phyloP scores from a whole-genome alignment of 2,113 vertebrate genomes.

The Dasypus novemcinctus region DNA sequence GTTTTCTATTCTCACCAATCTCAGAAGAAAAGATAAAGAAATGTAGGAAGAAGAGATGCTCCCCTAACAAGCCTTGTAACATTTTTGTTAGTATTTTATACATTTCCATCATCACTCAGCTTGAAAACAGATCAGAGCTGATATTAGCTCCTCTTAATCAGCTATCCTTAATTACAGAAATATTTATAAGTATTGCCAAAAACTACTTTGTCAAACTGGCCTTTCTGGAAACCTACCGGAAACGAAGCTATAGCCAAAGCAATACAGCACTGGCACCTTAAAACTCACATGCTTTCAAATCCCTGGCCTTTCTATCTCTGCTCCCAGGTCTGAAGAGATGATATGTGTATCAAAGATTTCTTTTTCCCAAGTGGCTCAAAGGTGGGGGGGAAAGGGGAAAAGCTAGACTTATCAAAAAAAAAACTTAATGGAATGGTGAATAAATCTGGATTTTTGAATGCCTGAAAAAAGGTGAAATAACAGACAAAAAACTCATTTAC shows the following conservation, averaged over 20 bases:
- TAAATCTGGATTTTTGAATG: slow-evolving; percentile 27
- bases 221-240: neutral
- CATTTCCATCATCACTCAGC: neutral
- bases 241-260: neutral
- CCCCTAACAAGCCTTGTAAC: neutral
- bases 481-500: slow-evolving; percentile 80
- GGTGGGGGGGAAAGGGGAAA: neutral
- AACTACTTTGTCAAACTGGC: neutral
- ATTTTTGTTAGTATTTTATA: neutral
- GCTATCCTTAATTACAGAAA: neutral
- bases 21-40: neutral
- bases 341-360: neutral
- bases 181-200: neutral
- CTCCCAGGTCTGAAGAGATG: neutral
- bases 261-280: neutral
- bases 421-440: neutral
- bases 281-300: neutral
- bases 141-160: neutral
- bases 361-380: neutral
- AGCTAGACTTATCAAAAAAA: neutral
- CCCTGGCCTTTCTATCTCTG: neutral
- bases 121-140: neutral
- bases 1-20: neutral
- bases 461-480: neutral
- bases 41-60: neutral